A percentile compares a stretch with the other conserved stretches of the same genome.
These are phyloP conservation scores for Aphidoletes aphidimyza DNA, from an alignment of 2,888 invertebrate species.

Conservation along the genomic window DNA sequence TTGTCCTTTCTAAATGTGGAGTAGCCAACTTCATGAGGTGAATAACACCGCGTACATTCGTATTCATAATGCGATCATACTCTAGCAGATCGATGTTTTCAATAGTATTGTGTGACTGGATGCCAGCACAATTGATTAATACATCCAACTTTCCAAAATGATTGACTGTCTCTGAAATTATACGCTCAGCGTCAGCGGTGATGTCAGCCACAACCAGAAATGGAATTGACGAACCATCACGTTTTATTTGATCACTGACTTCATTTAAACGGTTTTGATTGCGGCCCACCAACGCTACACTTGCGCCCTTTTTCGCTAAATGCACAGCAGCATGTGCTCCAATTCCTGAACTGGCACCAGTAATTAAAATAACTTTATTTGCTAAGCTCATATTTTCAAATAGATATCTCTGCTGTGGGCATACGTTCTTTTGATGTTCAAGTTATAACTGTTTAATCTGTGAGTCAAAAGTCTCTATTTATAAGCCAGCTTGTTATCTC, in stretches of 20 bases:
- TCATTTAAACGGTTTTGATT: neutral
- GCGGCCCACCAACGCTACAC: slow-evolving; percentile 6
- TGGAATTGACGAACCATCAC: neutral
- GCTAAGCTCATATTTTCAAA: slow-evolving; percentile 27
- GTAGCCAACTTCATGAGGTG: slow-evolving; percentile 87
- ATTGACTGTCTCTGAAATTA: slow-evolving; percentile 77
- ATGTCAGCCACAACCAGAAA: slow-evolving; percentile 3
- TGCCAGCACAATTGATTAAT: slow-evolving; percentile 89
- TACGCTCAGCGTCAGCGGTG: slow-evolving; percentile 71
- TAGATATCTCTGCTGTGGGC: no score
- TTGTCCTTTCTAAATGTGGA: slow-evolving; percentile 83
- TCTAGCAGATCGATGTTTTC: slow-evolving; percentile 87
- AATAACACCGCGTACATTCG: slow-evolving; percentile 86
- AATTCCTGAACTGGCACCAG: slow-evolving; percentile 39
- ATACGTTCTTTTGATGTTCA: no score
- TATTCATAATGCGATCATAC: slow-evolving; percentile 89
- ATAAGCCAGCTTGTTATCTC: no score
- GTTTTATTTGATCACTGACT: neutral
- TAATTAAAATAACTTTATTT: slow-evolving; percentile 40
- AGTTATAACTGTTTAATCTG: no score
- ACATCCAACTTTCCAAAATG: slow-evolving; percentile 83
- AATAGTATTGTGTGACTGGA: slow-evolving; percentile 82
- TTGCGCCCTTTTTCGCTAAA: slow-evolving; percentile 47
- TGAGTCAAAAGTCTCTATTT: no score
- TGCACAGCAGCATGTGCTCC: slow-evolving; percentile 45